These are phyloP conservation scores for Megaustenia siamemsis DNA, from an alignment of 2,888 invertebrate species.

Conservation along the genomic window DNA sequence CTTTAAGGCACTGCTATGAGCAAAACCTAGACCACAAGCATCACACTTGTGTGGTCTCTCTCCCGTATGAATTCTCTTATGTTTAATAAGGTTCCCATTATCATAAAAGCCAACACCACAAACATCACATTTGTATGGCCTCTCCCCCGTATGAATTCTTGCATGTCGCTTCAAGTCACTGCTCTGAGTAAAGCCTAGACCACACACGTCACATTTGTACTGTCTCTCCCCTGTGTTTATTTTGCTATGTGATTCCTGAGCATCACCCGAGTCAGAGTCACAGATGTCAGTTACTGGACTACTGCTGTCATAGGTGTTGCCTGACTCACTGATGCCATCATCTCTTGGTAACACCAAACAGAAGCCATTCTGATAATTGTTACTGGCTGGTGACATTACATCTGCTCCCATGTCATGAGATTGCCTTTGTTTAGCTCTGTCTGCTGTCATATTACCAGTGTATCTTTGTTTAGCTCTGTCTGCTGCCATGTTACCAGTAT, in stretches of 20 bases:
- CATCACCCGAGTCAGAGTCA: not conserved
- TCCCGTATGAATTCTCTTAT: not conserved
- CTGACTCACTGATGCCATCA: not conserved
- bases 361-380: not conserved
- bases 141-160: no score
- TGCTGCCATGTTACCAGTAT: not conserved
- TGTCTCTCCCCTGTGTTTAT: not conserved
- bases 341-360: not conserved
- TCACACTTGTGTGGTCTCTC: no score
- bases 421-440: not conserved
- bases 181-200: not conserved
- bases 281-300: not conserved
- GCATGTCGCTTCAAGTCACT: not conserved
- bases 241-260: not conserved
- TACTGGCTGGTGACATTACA: not conserved
- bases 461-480: not conserved
- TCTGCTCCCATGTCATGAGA: not conserved
- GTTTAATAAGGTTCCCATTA: not conserved
- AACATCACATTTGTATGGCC: conserved; percentile 1
- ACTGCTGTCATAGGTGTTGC: not conserved
- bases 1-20: not conserved
- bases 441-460: not conserved
- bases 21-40: no score
- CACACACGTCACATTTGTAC: not conserved
- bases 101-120: not conserved